Evolutionary conservation across 2,113 vertebrate genomes (phyloP), one percentile per base, ranked within the genome.

Genomic region (Nannobrachium achirus): DNA sequence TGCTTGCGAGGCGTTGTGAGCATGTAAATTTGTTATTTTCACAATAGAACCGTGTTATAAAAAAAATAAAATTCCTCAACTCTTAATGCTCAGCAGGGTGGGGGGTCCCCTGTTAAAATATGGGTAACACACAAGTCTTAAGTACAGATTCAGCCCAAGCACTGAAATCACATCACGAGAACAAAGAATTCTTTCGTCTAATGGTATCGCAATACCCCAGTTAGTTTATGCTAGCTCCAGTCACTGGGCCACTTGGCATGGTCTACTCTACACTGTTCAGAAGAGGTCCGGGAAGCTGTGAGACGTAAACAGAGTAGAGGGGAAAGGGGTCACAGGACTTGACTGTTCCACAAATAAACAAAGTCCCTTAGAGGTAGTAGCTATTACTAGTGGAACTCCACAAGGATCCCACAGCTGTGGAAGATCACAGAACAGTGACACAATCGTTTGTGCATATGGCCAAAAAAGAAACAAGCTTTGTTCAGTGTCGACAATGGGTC

Each of bases 301-400:
- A 63, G 84, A 75, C 59, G 55, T 82, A 84, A 88, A 88, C 79
- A 76, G 55, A 61, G 51, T 19, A 11, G 57, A 10, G 49, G 62
- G 49, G 62, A 53, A 11, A n/a, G 53, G 56, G 69, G 78, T 75
- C 75, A 79, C 10, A 67, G 55, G 67, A 55, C 78, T 70, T 25
- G 19, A 63, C 73, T 42, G 61, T 42, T 63, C 71, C 10, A 45
- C 65, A 76, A 70, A 73, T 64, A 82, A 79, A 81, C 83, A 82
- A 20, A 19, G 39, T 19, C 66, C 53, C 63, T 56, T 18, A 71
- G 55, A 19, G 69, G 49, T 51, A 68, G 56, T 48, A 18, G 57
- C 45, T 40, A 5, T 51, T 7, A n/a, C 42, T 15, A 44, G 10
- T 71, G 60, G 14, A 33, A 33, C 25, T 33, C 25, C 9, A 10